Conservation (phyloP, 2,888 invertebrate genomes). For the Cryptocephalus moraei region DNA sequence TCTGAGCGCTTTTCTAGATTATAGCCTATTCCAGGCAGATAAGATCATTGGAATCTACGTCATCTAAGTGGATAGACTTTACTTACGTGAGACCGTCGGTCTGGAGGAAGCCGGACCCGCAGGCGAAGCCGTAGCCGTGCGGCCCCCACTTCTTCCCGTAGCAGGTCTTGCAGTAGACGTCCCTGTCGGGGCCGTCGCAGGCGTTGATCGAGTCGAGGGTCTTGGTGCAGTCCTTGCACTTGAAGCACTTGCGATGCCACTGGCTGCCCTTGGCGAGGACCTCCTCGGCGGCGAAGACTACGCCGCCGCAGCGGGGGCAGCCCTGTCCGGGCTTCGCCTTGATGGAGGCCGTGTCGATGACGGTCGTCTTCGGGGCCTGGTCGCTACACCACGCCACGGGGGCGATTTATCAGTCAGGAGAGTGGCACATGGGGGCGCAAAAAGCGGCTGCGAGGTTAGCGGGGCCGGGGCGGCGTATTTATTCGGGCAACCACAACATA, state of each 20-base stretch:
- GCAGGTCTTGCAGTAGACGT: constrained; percentile 94
- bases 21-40: no score
- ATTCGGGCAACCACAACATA: no score
- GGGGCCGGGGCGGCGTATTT: no score
- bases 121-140: constrained; percentile 92
- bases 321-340: constrained; percentile 77
- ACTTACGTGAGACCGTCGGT: constrained; percentile 82
- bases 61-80: background rate
- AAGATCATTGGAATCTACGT: no score
- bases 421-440: no score
- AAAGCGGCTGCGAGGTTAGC: no score
- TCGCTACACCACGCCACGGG: constrained; percentile 43
- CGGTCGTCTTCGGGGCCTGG: constrained; percentile 63
- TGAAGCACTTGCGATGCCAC: constrained; percentile 92
- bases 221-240: constrained; percentile 86
- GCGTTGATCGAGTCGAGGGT: constrained; percentile 92
- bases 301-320: constrained; percentile 82
- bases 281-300: constrained; percentile 89
- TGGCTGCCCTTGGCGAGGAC: constrained; percentile 81
- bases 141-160: constrained; percentile 98
- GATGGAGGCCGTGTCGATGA: constrained; percentile 71
- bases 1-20: no score
- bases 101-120: constrained; percentile 88
- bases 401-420: no score
- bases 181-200: constrained; percentile 86